A percentile compares a stretch with the other conserved stretches of the same genome.
phyloP scores from a whole-genome alignment of 2,113 vertebrate species.

The Podarcis raffonei region DNA sequence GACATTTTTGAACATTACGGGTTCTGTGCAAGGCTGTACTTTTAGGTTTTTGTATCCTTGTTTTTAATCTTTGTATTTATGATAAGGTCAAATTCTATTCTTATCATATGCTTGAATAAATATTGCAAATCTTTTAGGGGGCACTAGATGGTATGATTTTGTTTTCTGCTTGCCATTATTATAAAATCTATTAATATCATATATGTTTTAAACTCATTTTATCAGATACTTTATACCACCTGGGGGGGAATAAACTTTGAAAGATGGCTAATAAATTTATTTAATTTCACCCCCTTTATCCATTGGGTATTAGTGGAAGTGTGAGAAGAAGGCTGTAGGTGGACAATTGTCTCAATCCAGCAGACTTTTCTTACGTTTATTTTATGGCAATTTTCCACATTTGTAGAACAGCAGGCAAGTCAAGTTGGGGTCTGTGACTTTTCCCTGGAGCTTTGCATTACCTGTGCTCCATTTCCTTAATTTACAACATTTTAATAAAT shows the following conservation, averaged over 20 bases:
- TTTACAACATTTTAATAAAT: not conserved
- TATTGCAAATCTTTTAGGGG: no score
- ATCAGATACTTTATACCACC: no score
- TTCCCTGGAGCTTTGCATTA: not conserved
- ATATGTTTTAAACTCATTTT: not conserved
- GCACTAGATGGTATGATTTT: no score
- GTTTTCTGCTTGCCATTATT: no score
- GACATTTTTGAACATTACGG: no score
- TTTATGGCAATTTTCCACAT: not conserved
- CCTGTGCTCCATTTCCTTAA: not conserved
- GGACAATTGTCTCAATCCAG: not conserved
- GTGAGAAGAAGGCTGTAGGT: not conserved
- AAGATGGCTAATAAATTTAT: not conserved
- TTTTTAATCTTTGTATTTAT: no score
- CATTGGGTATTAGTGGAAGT: not conserved
- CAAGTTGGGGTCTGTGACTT: not conserved
- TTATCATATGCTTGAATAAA: no score
- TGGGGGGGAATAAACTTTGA: not conserved
- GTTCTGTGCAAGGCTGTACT: no score
- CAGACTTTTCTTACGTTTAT: not conserved
- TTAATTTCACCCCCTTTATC: not conserved
- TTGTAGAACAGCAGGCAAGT: not conserved
- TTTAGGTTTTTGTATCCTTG: no score
- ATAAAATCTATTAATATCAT: not conserved
- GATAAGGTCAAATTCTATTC: no score